phyloP scores from a whole-genome alignment of 1,140 invertebrate genomes.

The Drosophila kohkoa region DNA sequence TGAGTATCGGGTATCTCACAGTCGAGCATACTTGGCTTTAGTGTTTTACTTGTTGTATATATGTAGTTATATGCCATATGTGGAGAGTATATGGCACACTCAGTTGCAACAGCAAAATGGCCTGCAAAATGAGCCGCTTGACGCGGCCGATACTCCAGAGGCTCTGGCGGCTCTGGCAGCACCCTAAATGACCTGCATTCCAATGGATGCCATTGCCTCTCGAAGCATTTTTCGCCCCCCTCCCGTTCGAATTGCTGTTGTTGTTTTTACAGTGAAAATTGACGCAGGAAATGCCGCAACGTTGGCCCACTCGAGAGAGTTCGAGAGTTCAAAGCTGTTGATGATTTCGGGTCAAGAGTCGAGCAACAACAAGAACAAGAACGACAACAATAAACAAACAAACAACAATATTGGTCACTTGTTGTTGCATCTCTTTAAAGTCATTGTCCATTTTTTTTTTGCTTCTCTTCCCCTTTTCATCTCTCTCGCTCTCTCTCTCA shows the following conservation, averaged over 20 bases:
- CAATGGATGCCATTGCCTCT: constrained; percentile 34
- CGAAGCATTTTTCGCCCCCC: constrained; percentile 19
- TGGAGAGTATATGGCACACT: neutral
- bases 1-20: no score
- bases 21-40: no score
- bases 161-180: constrained; percentile 3
- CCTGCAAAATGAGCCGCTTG: constrained; percentile 41
- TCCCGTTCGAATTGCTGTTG: constrained; percentile 18
- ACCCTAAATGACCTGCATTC: constrained; percentile 58
- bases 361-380: constrained; percentile 44
- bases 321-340: constrained; percentile 68
- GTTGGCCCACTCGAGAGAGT: constrained; percentile 19
- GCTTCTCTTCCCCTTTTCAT: neutral
- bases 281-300: constrained; percentile 74
- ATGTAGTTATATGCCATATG: constrained; percentile 21
- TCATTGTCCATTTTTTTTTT: neutral
- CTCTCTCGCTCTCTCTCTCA: no score
- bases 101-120: constrained; percentile 16
- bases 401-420: constrained; percentile 47
- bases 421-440: constrained; percentile 56
- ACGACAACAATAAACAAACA: constrained; percentile 20
- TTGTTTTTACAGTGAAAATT: constrained; percentile 65
- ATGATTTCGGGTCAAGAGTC: constrained; percentile 73
- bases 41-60: neutral
- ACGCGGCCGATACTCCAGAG: neutral